phyloP scores from a whole-genome alignment of 1,140 invertebrate species.

The Bombyx mandarina region DNA sequence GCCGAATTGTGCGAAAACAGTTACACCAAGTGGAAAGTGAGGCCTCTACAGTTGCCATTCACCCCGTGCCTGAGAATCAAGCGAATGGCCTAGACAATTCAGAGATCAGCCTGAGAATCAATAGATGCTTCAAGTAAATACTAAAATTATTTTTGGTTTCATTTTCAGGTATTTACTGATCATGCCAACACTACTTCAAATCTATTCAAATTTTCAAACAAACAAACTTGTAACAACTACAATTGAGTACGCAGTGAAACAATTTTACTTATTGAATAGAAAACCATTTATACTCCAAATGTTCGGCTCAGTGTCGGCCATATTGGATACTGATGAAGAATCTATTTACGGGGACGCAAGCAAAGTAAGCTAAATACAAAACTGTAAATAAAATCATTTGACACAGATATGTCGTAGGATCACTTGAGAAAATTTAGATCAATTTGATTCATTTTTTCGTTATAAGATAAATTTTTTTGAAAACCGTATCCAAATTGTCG shows the following conservation, averaged over 20 bases:
- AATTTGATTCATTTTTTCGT: too few relatives aligned
- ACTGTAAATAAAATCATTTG: not conserved
- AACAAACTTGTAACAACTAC: conserved; percentile 95
- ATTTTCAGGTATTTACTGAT: conserved; percentile 90
- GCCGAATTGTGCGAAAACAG: too few relatives aligned
- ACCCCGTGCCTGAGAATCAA: too few relatives aligned
- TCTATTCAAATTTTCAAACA: conserved; percentile 98
- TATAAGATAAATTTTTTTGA: too few relatives aligned
- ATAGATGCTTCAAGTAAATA: too few relatives aligned
- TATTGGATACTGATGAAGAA: conserved; percentile 93
- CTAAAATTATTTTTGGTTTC: conserved; percentile 3
- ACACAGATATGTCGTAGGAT: too few relatives aligned
- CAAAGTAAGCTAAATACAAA: conserved; percentile 74
- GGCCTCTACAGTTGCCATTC: too few relatives aligned
- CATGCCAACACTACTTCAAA: conserved; percentile 96
- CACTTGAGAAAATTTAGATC: too few relatives aligned
- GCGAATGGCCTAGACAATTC: too few relatives aligned
- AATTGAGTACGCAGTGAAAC: conserved; percentile 97
- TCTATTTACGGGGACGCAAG: conserved; percentile 90
- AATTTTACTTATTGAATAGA: conserved; percentile 98
- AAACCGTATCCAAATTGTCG: too few relatives aligned
- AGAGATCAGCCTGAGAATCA: too few relatives aligned
- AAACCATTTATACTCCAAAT: conserved; percentile 99
- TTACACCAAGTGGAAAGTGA: too few relatives aligned
- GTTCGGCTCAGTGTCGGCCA: conserved; percentile 97